Evolutionary conservation across 2,797 vertebrate genomes (phyloP), one percentile per base, ranked within the genome.

Genomic region (Taeniopygia guttata): DNA sequence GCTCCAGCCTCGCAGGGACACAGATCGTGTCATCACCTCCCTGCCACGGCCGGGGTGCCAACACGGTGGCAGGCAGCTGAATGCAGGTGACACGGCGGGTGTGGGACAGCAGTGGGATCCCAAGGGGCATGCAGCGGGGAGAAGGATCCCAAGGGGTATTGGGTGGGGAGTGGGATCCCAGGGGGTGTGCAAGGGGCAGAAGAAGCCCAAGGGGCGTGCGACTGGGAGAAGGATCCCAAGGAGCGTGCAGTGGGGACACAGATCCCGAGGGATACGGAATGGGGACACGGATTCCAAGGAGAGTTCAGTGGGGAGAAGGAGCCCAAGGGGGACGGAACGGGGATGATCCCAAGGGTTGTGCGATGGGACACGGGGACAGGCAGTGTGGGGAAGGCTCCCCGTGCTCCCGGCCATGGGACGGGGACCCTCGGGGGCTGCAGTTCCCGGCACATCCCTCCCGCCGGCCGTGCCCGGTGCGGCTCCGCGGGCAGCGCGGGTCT

Each of bases 281-380:
- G 58, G 36, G 38, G 23, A 30, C 48, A 23, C 23, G 59, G 63
- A 42, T 23, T 29, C 56, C 64, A 3, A 54, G 49, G 55, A 7
- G 6, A 4, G 2, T 10, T 29, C 17, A 19, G 0, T 0, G 55
- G 34, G 43, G 45, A 27, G 21, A 87, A 34, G 36, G 19, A 45
- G 16, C 46, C 51, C 20, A 2, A 16, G 27, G 46, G 23, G 4
- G 11, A 1, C 2, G 51, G n/a, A 14, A 29, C 0, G 40, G 25
- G 40, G 19, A 22, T 7, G 22, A 56, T 54, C 10, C 46, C 29
- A 3, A 36, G 38, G 56, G 9, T 16, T 10, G 10, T 16, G 36
- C 36, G 5, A 5, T 8, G 38, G 38, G n/a, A 15, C 7, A 10
- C 10, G 7, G 34, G 23, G 23, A 4, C 6, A 4, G 32, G n/a